Evolutionary conservation across 2,888 invertebrate species (phyloP).

Genomic region (Endomychus coccineus): DNA sequence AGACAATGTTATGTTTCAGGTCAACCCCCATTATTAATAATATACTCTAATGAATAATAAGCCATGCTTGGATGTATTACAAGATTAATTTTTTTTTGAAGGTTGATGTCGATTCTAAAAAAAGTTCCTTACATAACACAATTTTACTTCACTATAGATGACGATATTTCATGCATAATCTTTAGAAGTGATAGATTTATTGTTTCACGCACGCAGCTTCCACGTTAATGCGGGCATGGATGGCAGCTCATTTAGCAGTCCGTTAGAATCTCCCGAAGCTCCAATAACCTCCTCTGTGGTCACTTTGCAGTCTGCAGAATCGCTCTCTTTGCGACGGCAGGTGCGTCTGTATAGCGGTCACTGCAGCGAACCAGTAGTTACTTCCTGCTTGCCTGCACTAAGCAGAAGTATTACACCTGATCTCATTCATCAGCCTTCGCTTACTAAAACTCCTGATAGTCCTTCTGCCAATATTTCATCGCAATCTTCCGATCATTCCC

Average conservation of each 20-base stretch:
- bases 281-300: constrained; percentile 59
- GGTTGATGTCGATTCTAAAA: no score
- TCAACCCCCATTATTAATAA: no score
- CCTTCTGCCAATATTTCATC: constrained; percentile 58
- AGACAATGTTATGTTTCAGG: no score
- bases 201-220: constrained; percentile 56
- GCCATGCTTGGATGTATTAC: no score
- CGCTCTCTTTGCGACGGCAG: constrained; percentile 46
- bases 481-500: constrained; percentile 34
- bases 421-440: constrained; percentile 33
- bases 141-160: not conserved
- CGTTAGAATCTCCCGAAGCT: constrained; percentile 74
- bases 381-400: constrained; percentile 22
- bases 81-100: no score
- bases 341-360: constrained; percentile 42
- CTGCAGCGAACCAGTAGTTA: constrained; percentile 34
- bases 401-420: constrained; percentile 21
- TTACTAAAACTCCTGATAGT: constrained; percentile 56
- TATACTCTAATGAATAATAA: no score
- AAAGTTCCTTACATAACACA: no score
- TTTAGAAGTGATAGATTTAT: constrained; percentile 31
- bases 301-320: constrained; percentile 60
- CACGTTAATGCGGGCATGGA: constrained; percentile 75
- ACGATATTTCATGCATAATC: constrained; percentile 28
- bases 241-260: constrained; percentile 69